These are phyloP conservation scores for Rhinogobio ventralis DNA, from an alignment of 2,797 vertebrate genomes.

Conservation along the genomic window DNA sequence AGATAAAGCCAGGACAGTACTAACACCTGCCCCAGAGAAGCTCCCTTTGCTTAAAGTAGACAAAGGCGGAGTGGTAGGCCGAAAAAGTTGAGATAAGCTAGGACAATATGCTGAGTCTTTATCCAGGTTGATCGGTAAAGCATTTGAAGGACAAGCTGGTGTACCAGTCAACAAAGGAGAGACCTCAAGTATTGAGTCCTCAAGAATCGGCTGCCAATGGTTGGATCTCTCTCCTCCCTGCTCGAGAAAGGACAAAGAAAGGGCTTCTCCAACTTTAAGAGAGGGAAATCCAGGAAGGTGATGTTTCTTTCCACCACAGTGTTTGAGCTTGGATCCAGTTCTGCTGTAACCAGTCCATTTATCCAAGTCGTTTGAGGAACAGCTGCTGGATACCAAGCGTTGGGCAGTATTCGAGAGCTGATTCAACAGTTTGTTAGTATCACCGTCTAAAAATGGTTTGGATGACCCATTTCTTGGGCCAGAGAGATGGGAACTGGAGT, in stretches of 20 bases:
- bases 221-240: slow-evolving; percentile 14
- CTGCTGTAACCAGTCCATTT: slow-evolving; percentile 13
- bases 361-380: not conserved
- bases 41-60: slow-evolving; percentile 47
- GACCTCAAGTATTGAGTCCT: slow-evolving; percentile 7
- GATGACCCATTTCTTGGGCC: slow-evolving; percentile 42
- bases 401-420: slow-evolving; percentile 60
- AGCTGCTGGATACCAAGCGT: slow-evolving; percentile 42
- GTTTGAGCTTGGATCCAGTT: slow-evolving; percentile 46
- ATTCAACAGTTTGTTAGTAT: slow-evolving; percentile 48
- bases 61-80: not conserved
- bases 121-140: slow-evolving; percentile 2
- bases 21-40: slow-evolving; percentile 74
- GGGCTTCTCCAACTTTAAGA: slow-evolving; percentile 31
- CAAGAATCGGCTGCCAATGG: slow-evolving; percentile 41
- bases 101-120: not conserved
- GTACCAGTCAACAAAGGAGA: not conserved
- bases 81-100: slow-evolving; percentile 46
- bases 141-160: not conserved
- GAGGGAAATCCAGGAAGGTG: slow-evolving; percentile 6
- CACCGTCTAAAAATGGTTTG: slow-evolving; percentile 30
- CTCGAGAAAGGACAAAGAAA: slow-evolving; percentile 16
- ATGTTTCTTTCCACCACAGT: slow-evolving; percentile 44
- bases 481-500: slow-evolving; percentile 5
- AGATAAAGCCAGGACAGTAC: slow-evolving; percentile 81